Evolutionary conservation across 1,140 invertebrate species (phyloP), one percentile per base, ranked within the genome.

Genomic region (Ooceraea biroi): DNA sequence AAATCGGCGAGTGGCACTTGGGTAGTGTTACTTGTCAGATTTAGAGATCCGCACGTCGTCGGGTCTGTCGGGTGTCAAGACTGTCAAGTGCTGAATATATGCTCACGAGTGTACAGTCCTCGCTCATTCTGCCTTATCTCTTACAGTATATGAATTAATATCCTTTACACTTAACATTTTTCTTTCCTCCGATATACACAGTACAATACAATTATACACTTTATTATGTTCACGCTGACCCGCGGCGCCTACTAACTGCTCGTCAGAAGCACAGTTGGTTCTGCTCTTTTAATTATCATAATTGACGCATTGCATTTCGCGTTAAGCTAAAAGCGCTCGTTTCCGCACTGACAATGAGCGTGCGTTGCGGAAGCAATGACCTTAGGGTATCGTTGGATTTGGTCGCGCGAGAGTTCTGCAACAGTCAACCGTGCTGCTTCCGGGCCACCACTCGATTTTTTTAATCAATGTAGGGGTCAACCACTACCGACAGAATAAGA

Each of bases 401-500:
- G 46, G 66, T 48, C 7, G 36, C 36, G 36, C 36, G 7, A 36
- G 2, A 7, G 2, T 36, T 36, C 69, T 41, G 30, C 48, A 71
- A 48, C 25, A 19, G 46, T 30, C 71, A 58, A 85, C 41, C 63
- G 44, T 57, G 50, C 17, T 30, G 61, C 66, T 86, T 50, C 46
- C 61, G 27, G 11, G 46, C 30, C 44, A 57, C 41, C 57, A 52
- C 25, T 57, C 19, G 41, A 63, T 83, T 66, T 22, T 72, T 57
- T n/a, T n/a, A n/a, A 69, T 82, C 73, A 88, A 86, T 66, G 30
- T 27, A 22, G 71, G 61, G 58, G 25, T 88, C 63, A 86, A 86
- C 27, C 71, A 69, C 19, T 55, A 73, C 44, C 50, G 19, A 71
- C 60, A 76, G 78, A 78, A 48, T 78, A 82, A 82, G 74, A 82